These are phyloP conservation scores for Hydrolagus colliei DNA, from an alignment of 2,797 vertebrate genomes.

Conservation along the genomic window DNA sequence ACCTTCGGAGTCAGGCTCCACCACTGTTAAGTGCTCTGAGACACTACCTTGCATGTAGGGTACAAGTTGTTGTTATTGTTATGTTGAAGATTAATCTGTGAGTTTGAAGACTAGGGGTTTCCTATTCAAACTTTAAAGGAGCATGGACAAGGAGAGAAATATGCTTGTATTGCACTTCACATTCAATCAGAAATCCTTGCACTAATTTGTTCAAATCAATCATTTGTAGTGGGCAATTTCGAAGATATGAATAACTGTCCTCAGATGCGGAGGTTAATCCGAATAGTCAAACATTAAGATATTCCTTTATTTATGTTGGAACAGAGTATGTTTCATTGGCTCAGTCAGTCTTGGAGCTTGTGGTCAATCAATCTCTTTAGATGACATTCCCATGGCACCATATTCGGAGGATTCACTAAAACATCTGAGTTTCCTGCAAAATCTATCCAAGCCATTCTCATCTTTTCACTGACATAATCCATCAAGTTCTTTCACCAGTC, in stretches of 20 bases:
- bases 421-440: neutral
- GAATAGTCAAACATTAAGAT: neutral
- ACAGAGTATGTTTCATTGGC: neutral
- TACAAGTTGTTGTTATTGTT: too few relatives aligned
- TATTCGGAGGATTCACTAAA: neutral
- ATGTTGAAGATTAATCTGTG: too few relatives aligned
- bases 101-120: too few relatives aligned
- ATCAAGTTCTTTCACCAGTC: too few relatives aligned
- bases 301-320: neutral
- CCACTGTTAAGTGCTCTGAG: too few relatives aligned
- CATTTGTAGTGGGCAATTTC: conserved; percentile 7
- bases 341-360: neutral
- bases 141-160: neutral
- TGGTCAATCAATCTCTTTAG: neutral
- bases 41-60: too few relatives aligned
- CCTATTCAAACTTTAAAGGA: too few relatives aligned
- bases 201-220: neutral
- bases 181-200: neutral
- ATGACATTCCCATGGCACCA: neutral
- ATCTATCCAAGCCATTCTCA: neutral
- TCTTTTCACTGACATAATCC: too few relatives aligned
- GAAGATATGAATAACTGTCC: neutral
- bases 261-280: neutral
- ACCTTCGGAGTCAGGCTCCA: too few relatives aligned
- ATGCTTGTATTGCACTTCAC: neutral